Base-by-base conservation (phyloP, 2,797 vertebrate species). In the Clarias laeviceps region DNA sequence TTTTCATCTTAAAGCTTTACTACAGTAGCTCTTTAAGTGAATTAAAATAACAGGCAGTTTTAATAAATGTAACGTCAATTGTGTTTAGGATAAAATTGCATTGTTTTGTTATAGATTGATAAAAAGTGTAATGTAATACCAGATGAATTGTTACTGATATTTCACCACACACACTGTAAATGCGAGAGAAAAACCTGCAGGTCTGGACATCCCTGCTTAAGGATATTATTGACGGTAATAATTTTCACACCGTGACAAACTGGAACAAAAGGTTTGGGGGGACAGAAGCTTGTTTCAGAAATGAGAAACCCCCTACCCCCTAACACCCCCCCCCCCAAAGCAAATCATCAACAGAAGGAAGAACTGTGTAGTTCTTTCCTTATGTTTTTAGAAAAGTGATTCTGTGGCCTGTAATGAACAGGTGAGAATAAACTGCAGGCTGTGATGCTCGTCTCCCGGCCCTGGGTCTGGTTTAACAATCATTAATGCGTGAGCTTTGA, bases 401-500 rank as follows among this genome's bases (percentile, higher is more conserved):
- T 37, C 20, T 12, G 20, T 61, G 32, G 74, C 74, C 74, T 78
- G 29, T 78, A 22, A 32, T n/a, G 56, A 78, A 78, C 32, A 82
- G 40, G 84, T 64, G 56, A 80, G 37, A 62, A 64, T 50, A 80
- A 78, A 61, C 40, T 40, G 45, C 57, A n/a, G 57, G 27, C 20
- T 50, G 61, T 65, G 27, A 50, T 29, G n/a, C 69, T 69, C 64
- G 59, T 79, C 83, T 80, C 34, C 64, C 37, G 32, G n/a, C 29
- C 40, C 15, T 14, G 74, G 61, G 59, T 59, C 68, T 34, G 84
- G 84, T 37, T 77, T 65, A 77, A 54, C 32, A n/a, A 50, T 78
- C 85, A 61, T 77, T 82, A 80, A 40, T 66, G 27, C 45, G 5
- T 45, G 73, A 61, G 70, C 18, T 61, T 82, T 76, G 32, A 77